Evolutionary conservation across 53 echinoderm and acorn worm species (phyloP).

Genomic region (Hippasteria phrygiana): DNA sequence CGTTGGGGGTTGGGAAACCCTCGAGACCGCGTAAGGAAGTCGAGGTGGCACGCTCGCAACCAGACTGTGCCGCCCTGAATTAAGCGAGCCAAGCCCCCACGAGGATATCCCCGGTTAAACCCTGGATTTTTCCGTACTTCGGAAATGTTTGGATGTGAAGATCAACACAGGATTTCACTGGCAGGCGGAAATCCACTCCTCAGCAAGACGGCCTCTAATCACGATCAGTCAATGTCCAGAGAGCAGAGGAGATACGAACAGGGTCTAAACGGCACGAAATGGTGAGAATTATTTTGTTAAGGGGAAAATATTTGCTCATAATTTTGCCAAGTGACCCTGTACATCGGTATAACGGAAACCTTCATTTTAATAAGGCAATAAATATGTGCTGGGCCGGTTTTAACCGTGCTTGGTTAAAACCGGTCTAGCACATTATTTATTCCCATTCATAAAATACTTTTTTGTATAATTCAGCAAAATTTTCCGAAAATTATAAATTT

Average conservation of each 20-base stretch:
- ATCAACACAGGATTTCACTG: conserved; percentile 1
- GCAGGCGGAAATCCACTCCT: background rate
- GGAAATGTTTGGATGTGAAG: conserved; percentile 3
- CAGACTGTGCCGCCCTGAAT: background rate
- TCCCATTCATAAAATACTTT: no score
- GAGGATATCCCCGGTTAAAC: background rate
- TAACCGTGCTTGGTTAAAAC: no score
- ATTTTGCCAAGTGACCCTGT: no score
- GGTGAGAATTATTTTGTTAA: no score
- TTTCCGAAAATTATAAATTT: no score
- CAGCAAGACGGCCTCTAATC: background rate
- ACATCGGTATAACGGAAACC: no score
- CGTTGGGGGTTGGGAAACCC: background rate
- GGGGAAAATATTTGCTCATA: no score
- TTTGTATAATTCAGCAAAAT: no score
- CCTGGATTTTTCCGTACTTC: background rate
- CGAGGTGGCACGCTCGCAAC: background rate
- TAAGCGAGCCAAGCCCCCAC: background rate
- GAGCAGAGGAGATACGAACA: background rate
- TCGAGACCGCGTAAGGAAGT: background rate
- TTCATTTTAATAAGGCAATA: no score
- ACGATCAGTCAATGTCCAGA: conserved; percentile 15
- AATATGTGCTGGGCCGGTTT: no score
- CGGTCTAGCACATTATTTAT: no score
- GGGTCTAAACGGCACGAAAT: no score